Base-by-base conservation (phyloP, 2,113 vertebrate species). In the Syngnathus scovelli region DNA sequence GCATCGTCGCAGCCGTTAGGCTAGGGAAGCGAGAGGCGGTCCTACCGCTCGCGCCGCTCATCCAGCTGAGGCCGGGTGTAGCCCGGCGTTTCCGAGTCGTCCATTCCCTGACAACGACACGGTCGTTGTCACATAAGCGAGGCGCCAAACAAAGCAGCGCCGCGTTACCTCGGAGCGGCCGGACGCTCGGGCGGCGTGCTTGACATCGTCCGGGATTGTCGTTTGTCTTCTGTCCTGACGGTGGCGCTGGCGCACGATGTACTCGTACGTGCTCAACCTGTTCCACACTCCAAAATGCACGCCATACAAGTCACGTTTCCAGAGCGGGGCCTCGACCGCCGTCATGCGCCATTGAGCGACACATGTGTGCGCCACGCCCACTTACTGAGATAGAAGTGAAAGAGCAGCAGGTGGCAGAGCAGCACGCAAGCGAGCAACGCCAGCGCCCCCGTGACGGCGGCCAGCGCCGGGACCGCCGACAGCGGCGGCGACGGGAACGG, bases 311-410 rank as follows among this genome's bases (percentile, higher is more conserved):
- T 21, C 19, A 4, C 49, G 19, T 10, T 52, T 52, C 8, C 27
- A 33, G 27, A 33, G 49, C 58, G 72, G 9, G 12, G 49, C 38
- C 18, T 1, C 7, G 5, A 63, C 3, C 2, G 15, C 1, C 8
- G 12, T 68, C 10, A 66, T 15, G 61, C 39, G 48, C 27, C 27
- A 33, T 33, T 33, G 27, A 33, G 27, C 27, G 27, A 3, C 27
- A 33, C 27, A 33, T 3, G 27, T 33, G 27, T 33, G 27, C 27
- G 27, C 27, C 11, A 10, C 12, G 27, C n/a, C 19, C 51, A 74
- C 94, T 85, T 88, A 99, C 96, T 94, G 76, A 99, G 93, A 90
- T 99, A 99, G 69, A 98, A 77, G 89, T 99, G 96, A 86, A 99
- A 98, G 81, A 89, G 92, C 64, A 99, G 89, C 68, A 99, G 90